phyloP scores from a whole-genome alignment of 2,888 invertebrate genomes.

The Temnothorax unifasciatus region DNA sequence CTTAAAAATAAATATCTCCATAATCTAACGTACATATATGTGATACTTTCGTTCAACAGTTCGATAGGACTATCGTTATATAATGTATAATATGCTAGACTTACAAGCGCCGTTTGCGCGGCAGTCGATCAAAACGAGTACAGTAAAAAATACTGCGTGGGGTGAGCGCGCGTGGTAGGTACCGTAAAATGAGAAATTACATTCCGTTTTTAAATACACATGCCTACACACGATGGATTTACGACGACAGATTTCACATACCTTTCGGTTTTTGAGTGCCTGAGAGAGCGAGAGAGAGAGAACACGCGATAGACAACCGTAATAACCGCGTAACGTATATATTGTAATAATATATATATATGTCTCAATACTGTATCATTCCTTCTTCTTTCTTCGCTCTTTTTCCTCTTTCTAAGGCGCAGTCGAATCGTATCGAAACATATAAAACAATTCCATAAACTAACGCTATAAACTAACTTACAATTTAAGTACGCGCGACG shows the following conservation, averaged over 20 bases:
- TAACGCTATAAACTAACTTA: constrained; percentile 43
- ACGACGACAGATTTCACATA: constrained; percentile 27
- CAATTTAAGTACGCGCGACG: constrained; percentile 23
- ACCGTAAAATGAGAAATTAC: constrained; percentile 48
- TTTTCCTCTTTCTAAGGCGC: constrained; percentile 65
- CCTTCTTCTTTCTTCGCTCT: not conserved
- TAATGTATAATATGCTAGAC: constrained; percentile 63
- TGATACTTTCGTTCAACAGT: constrained; percentile 83
- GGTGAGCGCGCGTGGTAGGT: constrained; percentile 59
- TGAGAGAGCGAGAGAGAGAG: not conserved
- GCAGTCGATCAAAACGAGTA: constrained; percentile 69
- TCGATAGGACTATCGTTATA: constrained; percentile 74
- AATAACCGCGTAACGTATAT: constrained; percentile 7
- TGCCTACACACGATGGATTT: constrained; percentile 21
- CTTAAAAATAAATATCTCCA: constrained; percentile 84
- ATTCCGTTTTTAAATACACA: constrained; percentile 27
- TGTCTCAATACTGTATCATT: not conserved
- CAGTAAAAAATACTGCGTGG: constrained; percentile 70
- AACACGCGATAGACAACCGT: constrained; percentile 3
- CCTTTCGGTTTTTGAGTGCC: not conserved
- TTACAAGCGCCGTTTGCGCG: constrained; percentile 67
- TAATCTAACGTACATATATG: constrained; percentile 82
- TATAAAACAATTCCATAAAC: constrained; percentile 45
- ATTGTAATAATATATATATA: no score
- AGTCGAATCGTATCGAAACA: constrained; percentile 78